These are phyloP conservation scores for Neria commutata DNA, from an alignment of 2,888 invertebrate genomes.

Conservation along the genomic window DNA sequence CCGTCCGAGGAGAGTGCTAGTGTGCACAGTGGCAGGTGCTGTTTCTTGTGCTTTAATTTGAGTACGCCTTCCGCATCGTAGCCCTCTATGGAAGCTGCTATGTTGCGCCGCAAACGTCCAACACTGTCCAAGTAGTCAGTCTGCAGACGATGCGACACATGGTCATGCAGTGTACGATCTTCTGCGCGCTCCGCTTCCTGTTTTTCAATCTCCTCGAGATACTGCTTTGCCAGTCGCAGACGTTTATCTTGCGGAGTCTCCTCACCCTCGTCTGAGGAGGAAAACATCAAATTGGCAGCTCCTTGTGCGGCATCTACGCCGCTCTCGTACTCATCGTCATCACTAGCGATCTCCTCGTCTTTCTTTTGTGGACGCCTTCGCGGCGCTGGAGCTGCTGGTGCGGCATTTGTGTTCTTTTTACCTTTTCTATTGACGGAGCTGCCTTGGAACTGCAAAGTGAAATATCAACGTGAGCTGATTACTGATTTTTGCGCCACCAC, in stretches of 20 bases:
- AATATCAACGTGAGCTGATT: too few relatives aligned
- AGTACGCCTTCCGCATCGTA: slow-evolving; percentile 62
- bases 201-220: slow-evolving; percentile 83
- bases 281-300: slow-evolving; percentile 39
- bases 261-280: slow-evolving; percentile 57
- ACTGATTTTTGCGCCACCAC: too few relatives aligned
- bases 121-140: slow-evolving; percentile 86
- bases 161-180: slow-evolving; percentile 68
- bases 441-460: too few relatives aligned
- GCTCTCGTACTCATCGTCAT: slow-evolving; percentile 69
- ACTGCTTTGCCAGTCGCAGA: slow-evolving; percentile 85
- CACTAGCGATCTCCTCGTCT: slow-evolving; percentile 71
- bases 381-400: slow-evolving; percentile 56
- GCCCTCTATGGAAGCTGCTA: slow-evolving; percentile 71
- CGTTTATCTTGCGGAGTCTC: slow-evolving; percentile 92
- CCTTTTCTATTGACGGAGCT: slow-evolving; percentile 27
- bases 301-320: slow-evolving; percentile 59
- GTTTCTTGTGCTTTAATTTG: slow-evolving; percentile 76
- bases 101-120: slow-evolving; percentile 76
- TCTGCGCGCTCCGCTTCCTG: slow-evolving; percentile 76
- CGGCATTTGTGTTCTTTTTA: slow-evolving; percentile 27
- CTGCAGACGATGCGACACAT: slow-evolving; percentile 73
- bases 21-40: slow-evolving; percentile 80
- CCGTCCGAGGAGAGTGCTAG: slow-evolving; percentile 78
- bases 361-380: slow-evolving; percentile 55